Evolutionary conservation across 2,113 vertebrate genomes (phyloP).

Genomic region (Halichoeres trimaculatus): DNA sequence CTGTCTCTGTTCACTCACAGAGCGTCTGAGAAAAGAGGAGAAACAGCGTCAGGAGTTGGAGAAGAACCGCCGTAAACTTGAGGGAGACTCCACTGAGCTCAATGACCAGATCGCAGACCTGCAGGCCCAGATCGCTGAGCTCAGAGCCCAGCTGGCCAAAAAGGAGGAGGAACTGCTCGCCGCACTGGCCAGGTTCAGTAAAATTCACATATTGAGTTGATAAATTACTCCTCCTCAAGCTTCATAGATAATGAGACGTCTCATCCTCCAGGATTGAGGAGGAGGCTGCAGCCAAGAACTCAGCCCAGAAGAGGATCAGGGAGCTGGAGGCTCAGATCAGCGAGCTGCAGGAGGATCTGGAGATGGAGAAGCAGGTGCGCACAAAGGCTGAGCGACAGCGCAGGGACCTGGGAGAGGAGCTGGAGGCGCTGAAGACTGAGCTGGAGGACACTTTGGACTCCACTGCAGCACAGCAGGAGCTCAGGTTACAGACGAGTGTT

Average conservation of each 20-base stretch:
- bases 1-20: conserved; percentile 68
- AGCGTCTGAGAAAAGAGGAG: conserved; percentile 93
- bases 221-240: too few species aligned
- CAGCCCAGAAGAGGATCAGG: conserved; percentile 93
- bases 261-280: conserved; percentile 89
- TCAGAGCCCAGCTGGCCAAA: conserved; percentile 94
- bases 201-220: not conserved
- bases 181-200: conserved; percentile 87
- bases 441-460: conserved; percentile 95
- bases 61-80: conserved; percentile 95
- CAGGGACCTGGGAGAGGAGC: conserved; percentile 93
- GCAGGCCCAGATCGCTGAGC: conserved; percentile 95
- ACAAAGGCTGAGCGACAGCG: conserved; percentile 93
- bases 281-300: conserved; percentile 92
- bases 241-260: too few species aligned
- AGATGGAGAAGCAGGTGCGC: conserved; percentile 89
- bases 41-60: conserved; percentile 95
- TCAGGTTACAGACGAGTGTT: conserved; percentile 82
- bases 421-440: conserved; percentile 96
- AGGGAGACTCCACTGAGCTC: conserved; percentile 93
- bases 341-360: conserved; percentile 95
- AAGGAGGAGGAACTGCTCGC: conserved; percentile 96
- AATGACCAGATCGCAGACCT: conserved; percentile 94
- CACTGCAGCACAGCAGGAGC: conserved; percentile 95
- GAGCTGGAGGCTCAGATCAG: conserved; percentile 94